Evolutionary conservation across 1,140 invertebrate genomes (phyloP).

Genomic region (Eurosta solidaginis): DNA sequence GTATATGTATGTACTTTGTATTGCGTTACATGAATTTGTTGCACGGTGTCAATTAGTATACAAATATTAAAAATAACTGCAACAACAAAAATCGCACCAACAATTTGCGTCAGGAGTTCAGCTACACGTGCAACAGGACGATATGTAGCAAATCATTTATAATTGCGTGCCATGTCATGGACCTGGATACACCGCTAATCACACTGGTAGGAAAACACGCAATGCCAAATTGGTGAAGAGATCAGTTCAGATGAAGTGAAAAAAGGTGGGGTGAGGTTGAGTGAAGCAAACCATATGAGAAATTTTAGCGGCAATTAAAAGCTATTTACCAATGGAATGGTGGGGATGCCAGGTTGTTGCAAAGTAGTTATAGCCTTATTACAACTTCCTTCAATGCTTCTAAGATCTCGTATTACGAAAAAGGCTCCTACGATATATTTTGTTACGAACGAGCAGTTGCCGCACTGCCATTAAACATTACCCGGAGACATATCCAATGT

Average conservation of each 20-base stretch:
- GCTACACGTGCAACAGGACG: neutral
- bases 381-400: too few relatives aligned
- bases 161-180: conserved; percentile 25
- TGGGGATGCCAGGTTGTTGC: too few relatives aligned
- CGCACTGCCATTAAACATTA: too few relatives aligned
- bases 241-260: neutral
- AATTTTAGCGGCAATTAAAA: neutral
- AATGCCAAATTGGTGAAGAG: neutral
- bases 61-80: conserved; percentile 20
- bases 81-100: neutral
- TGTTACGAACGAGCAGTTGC: too few relatives aligned
- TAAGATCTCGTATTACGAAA: too few relatives aligned
- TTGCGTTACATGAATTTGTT: neutral
- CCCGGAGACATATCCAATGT: too few relatives aligned
- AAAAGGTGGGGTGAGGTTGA: neutral
- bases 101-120: neutral
- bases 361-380: too few relatives aligned
- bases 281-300: neutral
- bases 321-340: too few relatives aligned
- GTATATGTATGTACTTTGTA: too few relatives aligned
- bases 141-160: conserved; percentile 24
- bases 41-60: conserved; percentile 27
- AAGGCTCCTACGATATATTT: too few relatives aligned
- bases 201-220: conserved; percentile 11
- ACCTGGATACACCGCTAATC: conserved; percentile 9